Conservation (phyloP, 1,140 invertebrate genomes). For the Epicauta chinensis region DNA sequence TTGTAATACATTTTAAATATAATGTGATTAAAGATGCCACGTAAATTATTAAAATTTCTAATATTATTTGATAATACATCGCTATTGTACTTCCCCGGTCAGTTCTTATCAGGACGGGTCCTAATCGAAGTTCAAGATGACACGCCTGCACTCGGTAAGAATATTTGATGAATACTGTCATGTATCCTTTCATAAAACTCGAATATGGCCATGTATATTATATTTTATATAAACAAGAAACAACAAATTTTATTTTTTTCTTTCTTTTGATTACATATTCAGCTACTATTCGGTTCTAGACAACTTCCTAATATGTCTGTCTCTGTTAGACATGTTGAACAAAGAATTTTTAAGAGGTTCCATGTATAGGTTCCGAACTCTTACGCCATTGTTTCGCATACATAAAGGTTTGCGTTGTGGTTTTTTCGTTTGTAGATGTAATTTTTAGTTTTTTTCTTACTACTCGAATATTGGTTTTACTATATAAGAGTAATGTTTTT, state of each 20-base stretch:
- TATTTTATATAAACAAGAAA: not conserved
- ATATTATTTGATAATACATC: conserved; percentile 93
- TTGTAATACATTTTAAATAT: conserved; percentile 10
- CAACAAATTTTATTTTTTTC: conserved; percentile 12
- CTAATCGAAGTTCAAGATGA: conserved; percentile 89
- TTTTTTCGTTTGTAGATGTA: too few species aligned
- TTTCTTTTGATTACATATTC: conserved; percentile 11
- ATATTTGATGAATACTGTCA: conserved; percentile 22
- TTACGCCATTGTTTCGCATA: too few species aligned
- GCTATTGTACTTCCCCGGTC: conserved; percentile 84
- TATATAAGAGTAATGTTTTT: too few species aligned
- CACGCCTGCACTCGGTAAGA: conserved; percentile 75
- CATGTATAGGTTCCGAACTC: too few species aligned
- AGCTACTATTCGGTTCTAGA: too few species aligned
- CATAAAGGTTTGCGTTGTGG: too few species aligned
- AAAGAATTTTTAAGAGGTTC: too few species aligned
- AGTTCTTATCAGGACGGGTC: conserved; percentile 86
- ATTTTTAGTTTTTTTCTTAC: too few species aligned
- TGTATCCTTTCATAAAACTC: conserved; percentile 9
- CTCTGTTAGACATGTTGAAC: too few species aligned
- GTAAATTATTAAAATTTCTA: conserved; percentile 86
- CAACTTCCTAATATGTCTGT: too few species aligned
- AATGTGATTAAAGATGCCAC: conserved; percentile 55
- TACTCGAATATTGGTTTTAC: too few species aligned
- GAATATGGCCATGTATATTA: conserved; percentile 11